Conservation (phyloP, 2,113 vertebrate species). For the Thunnus maccoyii region DNA sequence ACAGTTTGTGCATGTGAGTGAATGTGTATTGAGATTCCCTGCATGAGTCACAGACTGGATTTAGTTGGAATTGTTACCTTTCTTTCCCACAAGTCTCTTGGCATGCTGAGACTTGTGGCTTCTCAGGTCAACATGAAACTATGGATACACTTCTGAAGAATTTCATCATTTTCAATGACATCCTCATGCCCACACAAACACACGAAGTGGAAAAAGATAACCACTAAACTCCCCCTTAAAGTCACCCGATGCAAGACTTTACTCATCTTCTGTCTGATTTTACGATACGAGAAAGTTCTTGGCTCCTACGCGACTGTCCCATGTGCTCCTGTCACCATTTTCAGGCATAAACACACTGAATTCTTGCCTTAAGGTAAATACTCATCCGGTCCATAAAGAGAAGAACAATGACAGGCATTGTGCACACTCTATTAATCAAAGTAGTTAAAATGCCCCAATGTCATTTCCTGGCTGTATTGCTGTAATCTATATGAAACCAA, state of each 20-base stretch:
- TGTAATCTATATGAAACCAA: background rate
- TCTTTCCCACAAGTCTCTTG: background rate
- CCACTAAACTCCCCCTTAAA: too few species aligned
- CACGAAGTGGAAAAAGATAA: background rate
- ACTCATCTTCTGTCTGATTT: background rate
- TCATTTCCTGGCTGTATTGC: conserved; percentile 7
- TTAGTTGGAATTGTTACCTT: background rate
- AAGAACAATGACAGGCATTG: conserved; percentile 1
- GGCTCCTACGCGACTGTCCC: background rate
- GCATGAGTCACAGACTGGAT: background rate
- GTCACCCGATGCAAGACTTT: background rate
- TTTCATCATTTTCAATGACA: background rate
- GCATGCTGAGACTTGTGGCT: conserved; percentile 30
- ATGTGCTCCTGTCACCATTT: background rate
- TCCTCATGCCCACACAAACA: background rate
- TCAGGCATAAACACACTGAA: conserved; percentile 8
- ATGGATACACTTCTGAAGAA: background rate
- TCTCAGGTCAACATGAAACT: background rate
- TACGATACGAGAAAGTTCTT: background rate
- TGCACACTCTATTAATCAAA: background rate
- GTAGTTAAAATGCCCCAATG: background rate
- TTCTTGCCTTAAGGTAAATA: conserved; percentile 17
- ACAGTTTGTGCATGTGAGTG: background rate
- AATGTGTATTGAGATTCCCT: conserved; percentile 11
- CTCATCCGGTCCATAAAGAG: background rate